Conservation (phyloP, 2,113 vertebrate species). For the Picathartes gymnocephalus region DNA sequence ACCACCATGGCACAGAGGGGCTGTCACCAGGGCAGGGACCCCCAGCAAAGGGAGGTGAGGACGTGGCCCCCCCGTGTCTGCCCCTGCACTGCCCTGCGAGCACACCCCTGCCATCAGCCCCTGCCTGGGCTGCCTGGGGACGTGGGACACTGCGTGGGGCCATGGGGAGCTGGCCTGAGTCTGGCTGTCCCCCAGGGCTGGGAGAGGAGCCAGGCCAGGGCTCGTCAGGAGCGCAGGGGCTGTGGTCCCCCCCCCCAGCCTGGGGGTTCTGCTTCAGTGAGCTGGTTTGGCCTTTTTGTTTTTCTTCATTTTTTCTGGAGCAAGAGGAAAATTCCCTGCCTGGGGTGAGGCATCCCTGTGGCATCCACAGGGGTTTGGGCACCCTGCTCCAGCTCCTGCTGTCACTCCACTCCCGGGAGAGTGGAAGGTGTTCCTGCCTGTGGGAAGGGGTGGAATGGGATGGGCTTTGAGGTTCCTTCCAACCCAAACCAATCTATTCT, state of each 20-base stretch:
- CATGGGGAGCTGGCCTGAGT: not conserved
- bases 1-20: not conserved
- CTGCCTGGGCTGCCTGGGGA: not conserved
- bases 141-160: rapidly evolving
- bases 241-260: not conserved
- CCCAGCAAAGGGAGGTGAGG: not conserved
- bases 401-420: not conserved
- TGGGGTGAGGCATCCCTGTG: not conserved
- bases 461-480: not conserved
- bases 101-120: not conserved
- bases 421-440: not conserved
- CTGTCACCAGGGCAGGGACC: not conserved
- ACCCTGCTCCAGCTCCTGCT: not conserved
- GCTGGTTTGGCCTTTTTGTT: not conserved
- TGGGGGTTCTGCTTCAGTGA: not conserved
- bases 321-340: not conserved
- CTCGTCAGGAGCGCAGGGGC: not conserved
- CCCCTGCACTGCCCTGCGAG: not conserved
- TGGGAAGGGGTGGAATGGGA: not conserved
- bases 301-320: not conserved
- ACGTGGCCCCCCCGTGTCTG: rapidly evolving
- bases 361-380: not conserved
- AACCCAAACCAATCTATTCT: not conserved
- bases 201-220: not conserved
- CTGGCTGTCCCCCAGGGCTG: not conserved